Percentiles rank a stretch among this genome's conserved stretches.
These are phyloP conservation scores for Zoanthus sansibaricus DNA, from an alignment of 92 coral and sea anemone species.

Conservation along the genomic window DNA sequence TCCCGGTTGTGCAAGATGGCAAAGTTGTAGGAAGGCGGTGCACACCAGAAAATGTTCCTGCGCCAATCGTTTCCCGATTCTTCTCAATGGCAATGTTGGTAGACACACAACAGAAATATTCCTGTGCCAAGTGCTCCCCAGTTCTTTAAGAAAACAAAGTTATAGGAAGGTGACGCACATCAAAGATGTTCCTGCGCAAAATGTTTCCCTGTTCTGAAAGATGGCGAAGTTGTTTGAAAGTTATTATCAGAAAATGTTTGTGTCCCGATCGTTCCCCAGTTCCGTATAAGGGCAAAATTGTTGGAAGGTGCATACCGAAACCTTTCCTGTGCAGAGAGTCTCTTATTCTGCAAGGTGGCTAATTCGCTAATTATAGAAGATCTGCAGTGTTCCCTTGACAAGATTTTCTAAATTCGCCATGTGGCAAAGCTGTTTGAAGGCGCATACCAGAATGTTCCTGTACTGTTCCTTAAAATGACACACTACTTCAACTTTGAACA, in stretches of 20 bases:
- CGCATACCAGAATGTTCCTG: too few species aligned
- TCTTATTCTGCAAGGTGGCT: background rate
- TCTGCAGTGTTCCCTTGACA: too few species aligned
- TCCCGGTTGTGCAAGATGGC: background rate
- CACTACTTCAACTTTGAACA: too few species aligned
- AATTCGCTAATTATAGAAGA: too few species aligned
- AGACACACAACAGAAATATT: too few species aligned
- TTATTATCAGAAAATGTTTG: background rate
- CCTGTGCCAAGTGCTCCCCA: too few species aligned
- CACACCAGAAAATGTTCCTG: constrained; percentile 91
- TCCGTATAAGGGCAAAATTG: background rate
- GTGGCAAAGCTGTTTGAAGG: too few species aligned
- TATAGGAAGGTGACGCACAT: background rate
- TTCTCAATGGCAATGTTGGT: constrained; percentile 79
- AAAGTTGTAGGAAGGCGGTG: background rate
- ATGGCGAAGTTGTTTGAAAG: background rate
- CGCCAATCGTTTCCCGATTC: constrained; percentile 82
- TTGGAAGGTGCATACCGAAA: background rate
- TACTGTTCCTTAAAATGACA: too few species aligned
- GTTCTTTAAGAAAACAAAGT: background rate
- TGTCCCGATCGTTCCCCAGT: background rate
- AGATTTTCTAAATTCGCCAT: too few species aligned
- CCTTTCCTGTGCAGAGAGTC: background rate
- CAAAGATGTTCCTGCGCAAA: too few species aligned
- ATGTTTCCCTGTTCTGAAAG: background rate